Evolutionary conservation across 2,797 vertebrate species (phyloP).

Genomic region (Hydrophis major): DNA sequence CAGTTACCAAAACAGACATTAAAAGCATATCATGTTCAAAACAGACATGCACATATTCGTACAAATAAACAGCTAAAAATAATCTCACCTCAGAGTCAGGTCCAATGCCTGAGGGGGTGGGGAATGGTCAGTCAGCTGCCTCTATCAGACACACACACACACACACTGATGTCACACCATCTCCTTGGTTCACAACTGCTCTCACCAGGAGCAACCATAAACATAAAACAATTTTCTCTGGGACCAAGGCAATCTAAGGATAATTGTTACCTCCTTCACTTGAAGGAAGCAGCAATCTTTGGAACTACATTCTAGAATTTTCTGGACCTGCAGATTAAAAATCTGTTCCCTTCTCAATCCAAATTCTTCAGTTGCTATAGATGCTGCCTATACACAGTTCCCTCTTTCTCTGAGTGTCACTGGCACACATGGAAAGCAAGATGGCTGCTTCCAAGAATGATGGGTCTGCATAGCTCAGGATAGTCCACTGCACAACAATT

Average conservation of each 20-base stretch:
- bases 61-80: neutral
- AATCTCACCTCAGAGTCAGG: neutral
- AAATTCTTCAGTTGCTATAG: neutral
- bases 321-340: neutral
- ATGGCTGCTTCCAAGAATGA: neutral
- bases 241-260: neutral
- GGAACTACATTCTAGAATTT: neutral
- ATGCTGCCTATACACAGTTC: neutral
- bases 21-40: neutral
- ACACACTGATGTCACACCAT: neutral
- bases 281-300: neutral
- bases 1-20: neutral
- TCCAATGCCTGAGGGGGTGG: neutral
- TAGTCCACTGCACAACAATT: neutral
- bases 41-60: neutral
- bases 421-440: neutral
- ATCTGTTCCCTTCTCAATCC: neutral
- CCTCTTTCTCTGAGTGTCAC: neutral
- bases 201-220: neutral
- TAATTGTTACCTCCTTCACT: neutral
- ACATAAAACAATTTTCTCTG: neutral
- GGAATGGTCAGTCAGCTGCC: neutral
- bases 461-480: neutral
- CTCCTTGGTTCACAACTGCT: neutral
- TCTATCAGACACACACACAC: neutral